Conservation (phyloP, 37 sponge, comb jelly and placozoan genomes). For the Halichondria panicea region DNA sequence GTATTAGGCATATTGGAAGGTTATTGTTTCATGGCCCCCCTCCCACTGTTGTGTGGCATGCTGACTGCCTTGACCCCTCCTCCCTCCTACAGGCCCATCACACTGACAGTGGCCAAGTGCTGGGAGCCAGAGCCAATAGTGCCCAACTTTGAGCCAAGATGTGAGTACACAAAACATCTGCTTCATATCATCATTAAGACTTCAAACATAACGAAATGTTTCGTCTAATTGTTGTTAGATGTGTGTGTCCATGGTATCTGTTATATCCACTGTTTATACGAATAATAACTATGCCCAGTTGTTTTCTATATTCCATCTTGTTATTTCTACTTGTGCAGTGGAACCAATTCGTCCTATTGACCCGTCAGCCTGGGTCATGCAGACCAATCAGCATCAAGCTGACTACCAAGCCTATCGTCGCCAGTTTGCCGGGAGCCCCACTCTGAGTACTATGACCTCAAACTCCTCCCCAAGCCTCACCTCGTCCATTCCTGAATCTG, state of each 20-base stretch:
- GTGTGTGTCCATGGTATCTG: background rate
- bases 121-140: conserved; percentile 49
- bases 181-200: background rate
- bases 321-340: conserved; percentile 38
- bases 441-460: conserved; percentile 78
- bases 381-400: conserved; percentile 66
- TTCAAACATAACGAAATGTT: background rate
- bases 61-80: background rate
- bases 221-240: background rate
- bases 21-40: too few relatives aligned
- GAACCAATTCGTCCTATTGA: conserved; percentile 86
- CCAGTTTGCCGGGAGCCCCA: conserved; percentile 73
- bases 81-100: conserved; percentile 60
- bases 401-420: conserved; percentile 41
- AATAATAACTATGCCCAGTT: background rate
- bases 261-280: too few relatives aligned
- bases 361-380: conserved; percentile 84
- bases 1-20: too few relatives aligned
- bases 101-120: conserved; percentile 77
- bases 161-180: conserved; percentile 22
- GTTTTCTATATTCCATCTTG: background rate
- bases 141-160: conserved; percentile 70
- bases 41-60: too few relatives aligned
- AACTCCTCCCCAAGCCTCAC: conserved; percentile 66
- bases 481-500: conserved; percentile 82